Evolutionary conservation across 2,888 invertebrate genomes (phyloP).

Genomic region (Branchinecta sandiegonensis): DNA sequence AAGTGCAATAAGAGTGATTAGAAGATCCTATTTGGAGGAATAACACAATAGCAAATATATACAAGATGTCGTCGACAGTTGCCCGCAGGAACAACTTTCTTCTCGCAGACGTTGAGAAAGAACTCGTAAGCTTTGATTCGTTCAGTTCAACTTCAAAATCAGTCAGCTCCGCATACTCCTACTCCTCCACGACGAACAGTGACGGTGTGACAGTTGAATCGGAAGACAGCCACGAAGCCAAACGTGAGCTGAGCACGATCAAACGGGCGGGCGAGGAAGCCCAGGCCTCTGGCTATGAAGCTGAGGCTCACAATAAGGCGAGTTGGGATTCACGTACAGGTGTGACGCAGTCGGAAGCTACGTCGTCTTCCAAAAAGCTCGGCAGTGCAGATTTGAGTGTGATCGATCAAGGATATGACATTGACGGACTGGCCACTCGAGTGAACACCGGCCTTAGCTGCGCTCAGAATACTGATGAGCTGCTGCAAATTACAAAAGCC

Average conservation of each 20-base stretch:
- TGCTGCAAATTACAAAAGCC: background rate
- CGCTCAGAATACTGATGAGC: background rate
- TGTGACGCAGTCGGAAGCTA: background rate
- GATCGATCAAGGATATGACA: background rate
- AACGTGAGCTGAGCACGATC: background rate
- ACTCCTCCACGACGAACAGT: constrained; percentile 1
- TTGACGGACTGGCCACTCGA: background rate
- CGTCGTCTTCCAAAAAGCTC: background rate
- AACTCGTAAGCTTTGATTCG: background rate
- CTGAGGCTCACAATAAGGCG: background rate
- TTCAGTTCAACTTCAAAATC: background rate
- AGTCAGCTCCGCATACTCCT: background rate
- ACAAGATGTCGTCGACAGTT: background rate
- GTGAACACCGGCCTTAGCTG: background rate
- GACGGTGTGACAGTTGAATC: constrained; percentile 8
- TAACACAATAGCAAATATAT: too few relatives aligned
- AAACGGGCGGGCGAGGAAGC: background rate
- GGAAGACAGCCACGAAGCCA: background rate
- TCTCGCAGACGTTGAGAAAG: background rate
- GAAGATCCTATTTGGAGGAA: too few relatives aligned
- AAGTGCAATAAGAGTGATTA: too few relatives aligned
- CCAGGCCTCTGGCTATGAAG: background rate
- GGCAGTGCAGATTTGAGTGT: background rate
- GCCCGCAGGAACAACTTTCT: background rate
- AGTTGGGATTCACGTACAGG: constrained; percentile 3